phyloP scores from a whole-genome alignment of 2,113 vertebrate species.

The Rhegmatorhina hoffmannsi region DNA sequence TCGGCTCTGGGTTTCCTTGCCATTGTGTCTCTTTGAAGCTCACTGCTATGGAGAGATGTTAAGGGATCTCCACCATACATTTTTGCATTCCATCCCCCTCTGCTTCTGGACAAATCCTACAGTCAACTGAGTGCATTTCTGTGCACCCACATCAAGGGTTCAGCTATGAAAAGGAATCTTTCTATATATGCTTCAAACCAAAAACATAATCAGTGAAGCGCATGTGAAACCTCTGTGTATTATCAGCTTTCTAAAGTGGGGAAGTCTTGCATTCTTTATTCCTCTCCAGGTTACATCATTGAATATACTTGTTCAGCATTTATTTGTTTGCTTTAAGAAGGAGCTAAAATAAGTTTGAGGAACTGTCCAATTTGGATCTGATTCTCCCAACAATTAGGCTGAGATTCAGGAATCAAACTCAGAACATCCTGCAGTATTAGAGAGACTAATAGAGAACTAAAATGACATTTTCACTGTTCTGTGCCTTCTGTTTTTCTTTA shows the following conservation, averaged over 20 bases:
- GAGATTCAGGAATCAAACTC: conserved; percentile 38
- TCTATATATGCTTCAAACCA: neutral
- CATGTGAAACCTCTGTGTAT: neutral
- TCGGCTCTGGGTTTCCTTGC: conserved; percentile 15
- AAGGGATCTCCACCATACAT: neutral
- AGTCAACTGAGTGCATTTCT: neutral
- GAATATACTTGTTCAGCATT: conserved; percentile 3
- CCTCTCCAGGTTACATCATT: neutral
- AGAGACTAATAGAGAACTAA: conserved; percentile 20
- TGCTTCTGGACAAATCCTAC: neutral
- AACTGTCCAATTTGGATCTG: neutral
- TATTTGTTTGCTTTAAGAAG: conserved; percentile 23
- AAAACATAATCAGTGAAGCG: neutral
- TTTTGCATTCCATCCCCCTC: neutral
- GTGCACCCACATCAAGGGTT: neutral
- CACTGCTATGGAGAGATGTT: conserved; percentile 1
- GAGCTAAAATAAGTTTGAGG: conserved; percentile 19
- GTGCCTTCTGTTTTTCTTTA: conserved; percentile 11
- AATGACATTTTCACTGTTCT: conserved; percentile 19
- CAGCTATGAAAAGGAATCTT: neutral
- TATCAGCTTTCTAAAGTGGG: neutral
- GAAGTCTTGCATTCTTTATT: neutral
- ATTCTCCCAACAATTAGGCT: conserved; percentile 25
- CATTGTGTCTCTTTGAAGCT: conserved; percentile 45
- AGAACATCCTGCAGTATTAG: conserved; percentile 30